Base-by-base conservation (phyloP, 2,797 vertebrate genomes). In the Acanthurus lineatus region DNA sequence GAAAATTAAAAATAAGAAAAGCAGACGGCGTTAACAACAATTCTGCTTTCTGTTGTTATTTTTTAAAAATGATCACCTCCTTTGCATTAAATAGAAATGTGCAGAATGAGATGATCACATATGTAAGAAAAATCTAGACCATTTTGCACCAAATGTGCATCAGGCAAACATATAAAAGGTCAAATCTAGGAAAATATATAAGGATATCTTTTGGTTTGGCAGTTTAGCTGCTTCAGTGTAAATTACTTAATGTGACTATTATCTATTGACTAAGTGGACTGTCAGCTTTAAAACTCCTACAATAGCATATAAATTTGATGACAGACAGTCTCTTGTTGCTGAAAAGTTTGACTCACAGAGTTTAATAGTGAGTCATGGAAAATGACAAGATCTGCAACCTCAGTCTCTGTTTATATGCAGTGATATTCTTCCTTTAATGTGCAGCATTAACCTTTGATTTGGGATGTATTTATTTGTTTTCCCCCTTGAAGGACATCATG, bases 241-340 rank as follows among this genome's bases (percentile, higher is more conserved):
- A 73, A 61, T 69, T 69, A 62, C 45, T n/a, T 42, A 20, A 65
- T 7, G 38, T 40, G 7, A 19, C 4, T 25, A 9, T 25, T 22
- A 45, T 47, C 40, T 68, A n/a, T n/a, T n/a, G n/a, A n/a, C 69
- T 60, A 59, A 70, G 73, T n/a, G 62, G 44, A n/a, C 10, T 59
- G 45, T 64, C 59, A 64, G 1, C 68, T 58, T 20, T 57, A 4
- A 63, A 57, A 60, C 12, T 44, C 63, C 25, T 2, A 1, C 20
- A 14, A 49, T 5, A 3, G 22, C 15, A n/a, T 20, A 3, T 8
- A n/a, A 67, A 19, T 74, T 32, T 57, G 69, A 78, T 69, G 25
- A 57, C 25, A 59, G 40, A 44, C 32, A 17, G 9, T 52, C 28
- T 58, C 35, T 42, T 52, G 40, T 25, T 58, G n/a, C 20, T 48